Base-by-base conservation (phyloP, 2,888 invertebrate genomes). In the Tromatobia lineatoria region DNA sequence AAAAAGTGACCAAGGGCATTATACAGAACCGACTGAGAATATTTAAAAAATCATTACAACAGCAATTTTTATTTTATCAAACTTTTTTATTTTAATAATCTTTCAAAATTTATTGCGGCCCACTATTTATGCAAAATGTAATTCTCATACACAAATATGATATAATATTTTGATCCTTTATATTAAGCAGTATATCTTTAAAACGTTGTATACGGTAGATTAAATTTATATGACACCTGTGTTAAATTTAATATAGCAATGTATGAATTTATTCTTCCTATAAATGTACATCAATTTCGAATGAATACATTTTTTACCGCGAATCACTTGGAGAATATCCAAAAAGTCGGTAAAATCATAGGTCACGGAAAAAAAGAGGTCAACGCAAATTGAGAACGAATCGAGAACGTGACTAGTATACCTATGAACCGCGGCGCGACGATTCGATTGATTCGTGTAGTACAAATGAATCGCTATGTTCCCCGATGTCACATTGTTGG, bases 341-440 rank as follows among this genome's bases (percentile, higher is more conserved):
- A 38, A 20, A 38, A 20, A 64, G 38, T 38, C 18, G 10, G 64
- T 64, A 38, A 64, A 64, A 38, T 64, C 64, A 38, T 64, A 64
- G 64, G 64, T 64, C 42, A 38, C 64, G 64, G 25, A 64, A 64
- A 64, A 64, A 64, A 64, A 38, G 64, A 42, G 64, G 64, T 64
- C 64, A 64, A 64, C 64, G 38, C 34, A 64, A 38, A 64, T 64
- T 64, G 64, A 64, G 64, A 64, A 64, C 64, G 64, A 64, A 64
- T 64, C 64, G 64, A 18, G 64, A 38, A 64, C 64, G 64, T 64
- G 64, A 64, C 64, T 64, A 42, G 64, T 42, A 38, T 64, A 38
- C 38, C 64, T 64, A 64, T 38, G 42, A 64, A 64, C 20, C 64
- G 11, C 20, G 18, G 20, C 64, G 42, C 20, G 18, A 38, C 64